Conservation (phyloP, 2,888 invertebrate species). For the Leptopilina syphax region DNA sequence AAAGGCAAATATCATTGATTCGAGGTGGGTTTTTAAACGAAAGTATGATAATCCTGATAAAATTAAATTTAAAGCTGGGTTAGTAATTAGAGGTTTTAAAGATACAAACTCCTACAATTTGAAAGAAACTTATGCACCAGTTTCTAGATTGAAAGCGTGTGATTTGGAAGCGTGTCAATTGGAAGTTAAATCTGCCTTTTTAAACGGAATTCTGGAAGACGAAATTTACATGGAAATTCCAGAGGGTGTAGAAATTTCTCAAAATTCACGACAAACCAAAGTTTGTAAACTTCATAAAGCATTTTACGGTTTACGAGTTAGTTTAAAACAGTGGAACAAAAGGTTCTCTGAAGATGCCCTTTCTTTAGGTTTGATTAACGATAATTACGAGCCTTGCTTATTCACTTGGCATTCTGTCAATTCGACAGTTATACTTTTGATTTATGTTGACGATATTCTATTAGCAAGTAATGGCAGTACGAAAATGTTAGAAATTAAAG, state of each 20-base stretch:
- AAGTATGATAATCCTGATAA: too few relatives aligned
- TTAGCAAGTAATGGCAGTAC: neutral
- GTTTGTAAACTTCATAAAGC: too few relatives aligned
- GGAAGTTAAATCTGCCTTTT: slow-evolving; percentile 48
- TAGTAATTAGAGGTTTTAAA: too few relatives aligned
- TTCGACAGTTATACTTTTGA: neutral
- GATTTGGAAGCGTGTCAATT: slow-evolving; percentile 39
- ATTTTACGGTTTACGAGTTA: neutral
- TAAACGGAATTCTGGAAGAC: slow-evolving; percentile 46
- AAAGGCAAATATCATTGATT: too few relatives aligned
- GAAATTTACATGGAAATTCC: too few relatives aligned
- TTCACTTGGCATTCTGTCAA: neutral
- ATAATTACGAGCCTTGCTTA: neutral
- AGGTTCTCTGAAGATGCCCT: neutral
- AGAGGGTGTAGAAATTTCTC: too few relatives aligned
- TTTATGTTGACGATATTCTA: neutral
- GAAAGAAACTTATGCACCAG: slow-evolving; percentile 50
- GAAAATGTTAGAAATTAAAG: slow-evolving; percentile 15
- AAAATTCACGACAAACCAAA: too few relatives aligned
- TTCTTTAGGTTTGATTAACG: neutral
- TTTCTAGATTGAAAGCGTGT: slow-evolving; percentile 50
- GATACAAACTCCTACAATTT: too few relatives aligned
- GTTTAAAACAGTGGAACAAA: neutral
- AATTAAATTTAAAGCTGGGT: too few relatives aligned
- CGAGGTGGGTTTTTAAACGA: too few relatives aligned